These are phyloP conservation scores for Eptatretus atami DNA, from an alignment of 2,797 vertebrate species.

Conservation along the genomic window DNA sequence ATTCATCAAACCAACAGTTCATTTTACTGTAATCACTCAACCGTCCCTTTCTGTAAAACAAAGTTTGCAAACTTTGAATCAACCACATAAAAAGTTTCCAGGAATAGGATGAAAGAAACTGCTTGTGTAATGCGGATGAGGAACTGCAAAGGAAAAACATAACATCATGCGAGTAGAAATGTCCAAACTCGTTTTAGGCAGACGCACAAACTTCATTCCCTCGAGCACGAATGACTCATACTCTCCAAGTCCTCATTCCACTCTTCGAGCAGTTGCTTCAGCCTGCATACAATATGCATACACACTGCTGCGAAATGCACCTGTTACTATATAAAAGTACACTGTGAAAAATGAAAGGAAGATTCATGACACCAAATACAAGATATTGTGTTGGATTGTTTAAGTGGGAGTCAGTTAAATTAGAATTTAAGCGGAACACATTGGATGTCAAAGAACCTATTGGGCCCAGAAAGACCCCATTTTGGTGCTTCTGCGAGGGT, in stretches of 20 bases:
- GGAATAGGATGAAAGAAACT: too few species aligned
- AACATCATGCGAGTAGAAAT: constrained; percentile 79
- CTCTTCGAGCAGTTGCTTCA: constrained; percentile 78
- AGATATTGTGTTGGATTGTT: background rate
- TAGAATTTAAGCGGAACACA: too few species aligned
- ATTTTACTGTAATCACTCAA: too few species aligned
- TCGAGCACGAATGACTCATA: constrained; percentile 89
- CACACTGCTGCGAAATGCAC: background rate
- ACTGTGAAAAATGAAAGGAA: too few species aligned
- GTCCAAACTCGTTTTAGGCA: constrained; percentile 84
- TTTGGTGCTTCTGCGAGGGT: too few species aligned
- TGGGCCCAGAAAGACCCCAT: too few species aligned
- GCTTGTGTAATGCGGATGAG: background rate
- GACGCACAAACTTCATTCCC: constrained; percentile 72
- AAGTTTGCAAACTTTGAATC: too few species aligned
- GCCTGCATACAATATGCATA: constrained; percentile 21
- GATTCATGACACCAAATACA: background rate
- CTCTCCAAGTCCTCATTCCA: constrained; percentile 93
- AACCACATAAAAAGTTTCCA: too few species aligned
- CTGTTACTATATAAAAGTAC: too few species aligned
- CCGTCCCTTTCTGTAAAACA: too few species aligned
- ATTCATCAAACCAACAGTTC: background rate
- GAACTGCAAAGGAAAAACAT: constrained; percentile 94
- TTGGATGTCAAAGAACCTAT: too few species aligned
- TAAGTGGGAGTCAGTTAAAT: background rate